Base-by-base conservation (phyloP, 2,113 vertebrate species). In the Scopus umbretta region DNA sequence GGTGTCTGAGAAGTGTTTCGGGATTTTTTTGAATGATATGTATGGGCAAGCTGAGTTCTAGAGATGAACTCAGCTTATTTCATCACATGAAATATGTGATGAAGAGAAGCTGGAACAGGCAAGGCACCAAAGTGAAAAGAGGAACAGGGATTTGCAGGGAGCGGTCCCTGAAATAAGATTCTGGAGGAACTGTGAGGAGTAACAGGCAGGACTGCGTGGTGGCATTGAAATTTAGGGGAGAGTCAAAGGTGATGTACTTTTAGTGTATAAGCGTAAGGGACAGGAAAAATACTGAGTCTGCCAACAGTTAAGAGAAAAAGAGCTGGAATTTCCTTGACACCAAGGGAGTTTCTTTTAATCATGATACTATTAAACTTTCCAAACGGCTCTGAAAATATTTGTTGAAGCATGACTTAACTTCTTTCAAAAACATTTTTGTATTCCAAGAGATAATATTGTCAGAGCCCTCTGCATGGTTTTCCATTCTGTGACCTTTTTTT, bases 381-480 rank as follows among this genome's bases (percentile, higher is more conserved):
- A 94, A 91, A 82, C 76, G 76, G 25, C 68, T 94, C 76, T 89
- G 67, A 95, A 95, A 96, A 89, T 94, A 81, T 89, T 94, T 89
- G 49, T 55, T 87, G 91, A 94, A 96, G 78, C 56, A 65, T 53
- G 36, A 85, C 84, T 94, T 95, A 94, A 20, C 87, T 80, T 87
- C 78, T 85, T 95, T 68, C 78, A 91, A 87, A 94, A 95, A 82
- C 66, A 88, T 52, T 96, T 96, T 80, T 91, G 92, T 87, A 91
- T 91, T 95, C 84, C 81, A 87, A 91, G 61, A 3, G 40, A 94
- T 91, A 95, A 88, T 59, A 75, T 1, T 2, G 53, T 76, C 62
- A 59, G 40, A 93, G 79, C 36, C n/a, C 63, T 83, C 71, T 72
- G 56, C 76, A 81, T 2, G 3, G 23, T 9, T 74, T 89, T 87